Base-by-base conservation (phyloP, 2,113 vertebrate species). In the Clupea harengus region DNA sequence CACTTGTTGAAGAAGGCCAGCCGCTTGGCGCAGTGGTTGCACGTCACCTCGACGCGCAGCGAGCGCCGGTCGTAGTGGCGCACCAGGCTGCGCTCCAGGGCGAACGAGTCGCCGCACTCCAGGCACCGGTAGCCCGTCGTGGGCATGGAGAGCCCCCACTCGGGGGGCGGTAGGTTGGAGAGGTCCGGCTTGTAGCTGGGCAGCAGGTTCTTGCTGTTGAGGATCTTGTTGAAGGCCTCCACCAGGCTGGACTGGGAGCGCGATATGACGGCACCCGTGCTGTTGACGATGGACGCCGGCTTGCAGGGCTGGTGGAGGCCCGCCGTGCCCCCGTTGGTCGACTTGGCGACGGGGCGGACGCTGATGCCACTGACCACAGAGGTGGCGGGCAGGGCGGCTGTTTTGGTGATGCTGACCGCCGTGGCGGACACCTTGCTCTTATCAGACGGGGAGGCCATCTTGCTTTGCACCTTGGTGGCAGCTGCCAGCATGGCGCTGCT, bases 1-100 rank as follows among this genome's bases (percentile, higher is more conserved):
- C 98, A 99, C 91, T 99, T 99, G 95, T 99, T 99, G 93, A 98
- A 99, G 94, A 99, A 99, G 83, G 97, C 97, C 67, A 99, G 89
- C 25, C 98, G 96, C 64, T 97, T 97, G 90, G 96, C 94, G 75
- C 98, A 99, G 93, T 99, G 98, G 90, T 98, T 99, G 91, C 98
- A 99, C 47, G 98, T 99, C 80, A 99, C 98, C 91, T 99, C 98
- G 0, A 99, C 98, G 84, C 97, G 94, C 94, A 99, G 96, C 82
- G 98, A 99, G 13, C 98, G 96, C 0, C 98, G 95, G 86, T 97
- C 97, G 0, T 99, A 99, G 93, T 99, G 98, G 4, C 97, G 94
- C 0, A 95, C 96, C 93, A 99, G 90, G 93, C 98, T 99, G 88
- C 96, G 96, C 94, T 99, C 97, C 94, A 99, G 84, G 0, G 97